Evolutionary conservation across 2,888 invertebrate species (phyloP).

Genomic region (Heliconius aoede): DNA sequence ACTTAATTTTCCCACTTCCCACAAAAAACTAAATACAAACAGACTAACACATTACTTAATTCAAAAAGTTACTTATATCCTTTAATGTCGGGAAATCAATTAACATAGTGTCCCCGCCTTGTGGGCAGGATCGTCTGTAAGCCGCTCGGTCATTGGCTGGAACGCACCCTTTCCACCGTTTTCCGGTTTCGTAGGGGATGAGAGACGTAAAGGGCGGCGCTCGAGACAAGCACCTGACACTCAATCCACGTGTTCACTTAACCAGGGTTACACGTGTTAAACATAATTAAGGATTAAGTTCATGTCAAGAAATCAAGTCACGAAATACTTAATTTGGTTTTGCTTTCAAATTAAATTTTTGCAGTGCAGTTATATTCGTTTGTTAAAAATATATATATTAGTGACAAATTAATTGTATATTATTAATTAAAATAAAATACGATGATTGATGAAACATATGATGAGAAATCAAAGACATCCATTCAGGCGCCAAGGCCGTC

Average conservation of each 20-base stretch:
- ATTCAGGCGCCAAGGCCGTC: constrained; percentile 84
- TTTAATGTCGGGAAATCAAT: constrained; percentile 39
- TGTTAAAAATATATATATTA: constrained; percentile 18
- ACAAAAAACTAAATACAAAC: background rate
- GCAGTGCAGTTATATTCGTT: background rate
- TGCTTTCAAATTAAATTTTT: background rate
- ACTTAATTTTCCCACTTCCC: too few relatives aligned
- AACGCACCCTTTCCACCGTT: constrained; percentile 58
- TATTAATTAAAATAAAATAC: constrained; percentile 25
- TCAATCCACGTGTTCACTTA: constrained; percentile 67
- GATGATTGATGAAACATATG: constrained; percentile 58
- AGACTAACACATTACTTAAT: constrained; percentile 2
- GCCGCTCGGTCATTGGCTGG: constrained; percentile 59
- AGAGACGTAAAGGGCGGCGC: constrained; percentile 61
- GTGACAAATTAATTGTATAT: background rate
- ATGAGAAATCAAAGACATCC: constrained; percentile 54
- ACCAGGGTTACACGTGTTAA: constrained; percentile 60
- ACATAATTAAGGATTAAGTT: constrained; percentile 11
- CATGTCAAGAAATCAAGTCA: too few relatives aligned
- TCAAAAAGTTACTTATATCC: background rate
- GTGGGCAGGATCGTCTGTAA: constrained; percentile 54
- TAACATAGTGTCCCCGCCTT: constrained; percentile 57
- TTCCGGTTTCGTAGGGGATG: constrained; percentile 56
- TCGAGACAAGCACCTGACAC: constrained; percentile 67
- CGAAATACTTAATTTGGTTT: constrained; percentile 23